phyloP scores from a whole-genome alignment of 2,113 vertebrate species.

The Orcinus orca region DNA sequence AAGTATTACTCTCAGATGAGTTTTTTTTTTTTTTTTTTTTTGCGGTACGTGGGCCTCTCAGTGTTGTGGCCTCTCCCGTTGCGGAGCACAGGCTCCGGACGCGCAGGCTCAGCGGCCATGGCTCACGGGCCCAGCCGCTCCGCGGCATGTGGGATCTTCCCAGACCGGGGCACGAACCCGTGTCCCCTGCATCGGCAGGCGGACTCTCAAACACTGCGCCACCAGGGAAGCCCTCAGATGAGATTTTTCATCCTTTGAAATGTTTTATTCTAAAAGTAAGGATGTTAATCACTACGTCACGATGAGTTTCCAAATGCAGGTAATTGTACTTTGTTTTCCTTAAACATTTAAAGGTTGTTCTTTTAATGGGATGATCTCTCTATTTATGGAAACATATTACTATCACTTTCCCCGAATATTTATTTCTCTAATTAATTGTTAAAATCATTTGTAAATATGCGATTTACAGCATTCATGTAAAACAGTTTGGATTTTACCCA shows the following conservation, averaged over 20 bases:
- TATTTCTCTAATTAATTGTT: conserved; percentile 30
- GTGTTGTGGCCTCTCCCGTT: no score
- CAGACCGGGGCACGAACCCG: no score
- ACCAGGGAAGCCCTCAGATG: background rate
- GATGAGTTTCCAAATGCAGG: background rate
- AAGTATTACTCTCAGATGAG: background rate
- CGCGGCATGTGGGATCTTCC: no score
- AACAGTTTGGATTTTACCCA: conserved; percentile 6
- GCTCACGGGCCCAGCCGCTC: no score
- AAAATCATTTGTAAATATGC: background rate
- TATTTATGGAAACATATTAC: background rate
- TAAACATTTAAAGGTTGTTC: background rate
- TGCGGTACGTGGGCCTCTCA: no score
- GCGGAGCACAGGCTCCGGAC: no score
- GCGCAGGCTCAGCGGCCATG: no score
- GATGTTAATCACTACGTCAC: background rate
- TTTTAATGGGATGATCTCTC: conserved; percentile 12
- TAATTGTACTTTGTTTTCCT: conserved; percentile 1
- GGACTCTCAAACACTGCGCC: no score
- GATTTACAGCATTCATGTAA: background rate
- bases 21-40: background rate
- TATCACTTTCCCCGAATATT: background rate
- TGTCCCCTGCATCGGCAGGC: no score
- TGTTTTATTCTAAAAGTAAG: conserved; percentile 38
- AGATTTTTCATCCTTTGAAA: background rate